Percentiles rank a stretch among this genome's conserved stretches.
phyloP scores from a whole-genome alignment of 2,888 invertebrate genomes.

The Agriotes lineatus region DNA sequence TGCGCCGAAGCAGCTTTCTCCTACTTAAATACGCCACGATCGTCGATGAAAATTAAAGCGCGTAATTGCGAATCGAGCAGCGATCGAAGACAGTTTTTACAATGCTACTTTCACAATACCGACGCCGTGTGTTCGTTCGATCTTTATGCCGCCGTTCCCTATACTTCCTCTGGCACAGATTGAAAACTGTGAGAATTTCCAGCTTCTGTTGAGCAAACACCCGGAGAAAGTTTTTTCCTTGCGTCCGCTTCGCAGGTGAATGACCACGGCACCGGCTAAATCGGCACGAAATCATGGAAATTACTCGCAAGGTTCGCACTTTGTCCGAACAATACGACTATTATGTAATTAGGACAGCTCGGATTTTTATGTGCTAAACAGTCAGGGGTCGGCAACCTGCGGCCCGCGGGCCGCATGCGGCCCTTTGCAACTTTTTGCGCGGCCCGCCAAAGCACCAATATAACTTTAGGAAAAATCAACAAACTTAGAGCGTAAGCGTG shows the following conservation, averaged over 20 bases:
- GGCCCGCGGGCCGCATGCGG: no score
- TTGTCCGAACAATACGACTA: slow-evolving; percentile 13
- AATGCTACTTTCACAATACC: slow-evolving; percentile 7
- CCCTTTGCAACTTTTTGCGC: no score
- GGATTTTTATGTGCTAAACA: no score
- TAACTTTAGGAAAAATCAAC: no score
- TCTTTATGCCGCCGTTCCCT: neutral
- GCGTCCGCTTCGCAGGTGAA: slow-evolving; percentile 20
- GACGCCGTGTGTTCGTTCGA: neutral
- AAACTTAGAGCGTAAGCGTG: no score
- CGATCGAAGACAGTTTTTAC: neutral
- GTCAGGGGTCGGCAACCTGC: no score
- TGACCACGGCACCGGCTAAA: slow-evolving; percentile 10
- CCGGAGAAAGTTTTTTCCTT: slow-evolving; percentile 21
- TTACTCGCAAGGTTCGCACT: slow-evolving; percentile 13
- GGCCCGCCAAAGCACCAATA: no score
- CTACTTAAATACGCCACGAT: neutral
- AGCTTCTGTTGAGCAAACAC: neutral
- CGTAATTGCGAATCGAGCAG: slow-evolving; percentile 5
- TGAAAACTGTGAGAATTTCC: slow-evolving; percentile 14
- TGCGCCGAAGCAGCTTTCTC: slow-evolving; percentile 8
- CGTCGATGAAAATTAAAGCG: slow-evolving; percentile 6
- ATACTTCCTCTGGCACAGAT: slow-evolving; percentile 15
- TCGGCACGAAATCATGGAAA: slow-evolving; percentile 21
- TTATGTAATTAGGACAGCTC: slow-evolving; percentile 8